phyloP scores from a whole-genome alignment of 2,113 vertebrate species.

The Pituophis catenifer region DNA sequence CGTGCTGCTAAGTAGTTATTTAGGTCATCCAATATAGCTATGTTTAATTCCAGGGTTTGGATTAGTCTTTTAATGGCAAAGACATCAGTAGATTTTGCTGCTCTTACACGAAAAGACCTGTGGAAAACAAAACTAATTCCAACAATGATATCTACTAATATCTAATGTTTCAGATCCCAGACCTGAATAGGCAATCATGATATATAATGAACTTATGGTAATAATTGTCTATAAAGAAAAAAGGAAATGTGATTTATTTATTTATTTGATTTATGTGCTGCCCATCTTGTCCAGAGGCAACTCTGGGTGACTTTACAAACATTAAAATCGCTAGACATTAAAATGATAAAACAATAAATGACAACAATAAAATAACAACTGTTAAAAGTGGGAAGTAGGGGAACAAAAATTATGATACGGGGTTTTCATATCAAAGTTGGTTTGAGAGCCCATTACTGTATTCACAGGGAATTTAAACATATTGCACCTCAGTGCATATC shows the following conservation, averaged over 20 bases:
- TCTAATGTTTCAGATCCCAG: background rate
- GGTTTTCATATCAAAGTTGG: background rate
- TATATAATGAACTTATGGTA: background rate
- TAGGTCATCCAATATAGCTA: slow-evolving; percentile 77
- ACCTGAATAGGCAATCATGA: background rate
- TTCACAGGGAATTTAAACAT: background rate
- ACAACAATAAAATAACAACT: background rate
- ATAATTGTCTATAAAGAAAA: background rate
- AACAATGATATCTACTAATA: background rate
- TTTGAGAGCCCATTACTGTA: background rate
- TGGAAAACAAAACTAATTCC: background rate
- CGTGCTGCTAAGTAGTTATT: slow-evolving; percentile 65
- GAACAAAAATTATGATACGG: background rate
- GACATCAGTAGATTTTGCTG: slow-evolving; percentile 68
- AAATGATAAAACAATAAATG: background rate
- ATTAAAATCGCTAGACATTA: background rate
- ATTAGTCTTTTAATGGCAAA: slow-evolving; percentile 71
- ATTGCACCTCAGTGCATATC: background rate
- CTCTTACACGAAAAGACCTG: slow-evolving; percentile 80
- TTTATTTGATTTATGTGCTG: background rate
- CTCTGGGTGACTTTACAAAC: background rate
- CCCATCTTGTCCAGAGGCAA: background rate
- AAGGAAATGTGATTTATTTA: background rate
- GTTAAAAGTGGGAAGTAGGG: background rate
- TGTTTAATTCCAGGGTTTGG: slow-evolving; percentile 61